Conservation (phyloP, 2,797 vertebrate species). For the Gymnodraco acuticeps region DNA sequence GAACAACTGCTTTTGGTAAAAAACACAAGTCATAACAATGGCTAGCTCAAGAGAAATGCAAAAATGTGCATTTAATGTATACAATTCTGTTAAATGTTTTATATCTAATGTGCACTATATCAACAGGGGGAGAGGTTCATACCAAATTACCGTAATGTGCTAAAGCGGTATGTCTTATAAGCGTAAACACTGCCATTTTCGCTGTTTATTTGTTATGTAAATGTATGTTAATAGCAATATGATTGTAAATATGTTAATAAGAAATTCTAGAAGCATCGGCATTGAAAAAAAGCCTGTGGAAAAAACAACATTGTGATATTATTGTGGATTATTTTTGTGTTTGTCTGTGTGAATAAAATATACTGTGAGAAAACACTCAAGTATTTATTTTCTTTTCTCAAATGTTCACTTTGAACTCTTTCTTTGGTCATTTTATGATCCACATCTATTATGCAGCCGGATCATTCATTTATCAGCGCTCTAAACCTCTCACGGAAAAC, state of each 20-base stretch:
- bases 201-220: slow-evolving; percentile 62
- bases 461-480: slow-evolving; percentile 6
- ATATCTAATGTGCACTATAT: slow-evolving; percentile 80
- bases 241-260: slow-evolving; percentile 85
- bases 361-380: slow-evolving; percentile 46
- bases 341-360: slow-evolving; percentile 78
- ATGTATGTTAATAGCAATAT: slow-evolving; percentile 68
- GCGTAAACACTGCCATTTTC: slow-evolving; percentile 73
- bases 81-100: slow-evolving; percentile 26
- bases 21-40: slow-evolving; percentile 18
- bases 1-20: slow-evolving; percentile 5
- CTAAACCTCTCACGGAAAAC: slow-evolving; percentile 10
- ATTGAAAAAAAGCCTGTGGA: slow-evolving; percentile 46
- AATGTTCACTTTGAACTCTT: slow-evolving; percentile 6
- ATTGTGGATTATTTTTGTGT: slow-evolving; percentile 80
- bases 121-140: slow-evolving; percentile 64
- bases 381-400: slow-evolving; percentile 12
- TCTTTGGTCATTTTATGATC: slow-evolving; percentile 11
- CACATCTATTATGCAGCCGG: slow-evolving; percentile 17
- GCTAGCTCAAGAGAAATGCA: slow-evolving; percentile 46
- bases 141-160: slow-evolving; percentile 80
- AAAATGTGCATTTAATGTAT: slow-evolving; percentile 53
- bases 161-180: slow-evolving; percentile 59
- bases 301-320: slow-evolving; percentile 59
- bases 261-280: slow-evolving; percentile 75